phyloP scores from a whole-genome alignment of 2,888 invertebrate genomes.

The Tridacna crocea region DNA sequence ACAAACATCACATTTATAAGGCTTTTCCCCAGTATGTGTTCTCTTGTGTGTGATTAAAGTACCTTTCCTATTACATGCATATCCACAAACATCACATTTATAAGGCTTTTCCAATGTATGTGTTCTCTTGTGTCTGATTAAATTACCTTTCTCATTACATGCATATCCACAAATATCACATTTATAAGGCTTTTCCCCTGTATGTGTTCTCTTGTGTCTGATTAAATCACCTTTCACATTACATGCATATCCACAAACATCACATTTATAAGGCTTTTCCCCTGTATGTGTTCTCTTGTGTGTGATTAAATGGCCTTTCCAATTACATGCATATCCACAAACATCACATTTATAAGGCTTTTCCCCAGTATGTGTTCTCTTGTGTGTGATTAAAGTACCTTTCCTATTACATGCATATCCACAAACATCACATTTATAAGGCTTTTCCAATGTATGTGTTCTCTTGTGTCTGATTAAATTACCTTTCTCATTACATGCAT shows the following conservation, averaged over 20 bases:
- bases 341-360: slow-evolving; percentile 1
- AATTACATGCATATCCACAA: not conserved
- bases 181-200: not conserved
- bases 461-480: not conserved
- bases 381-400: not conserved
- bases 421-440: slow-evolving; percentile 2
- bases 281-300: not conserved
- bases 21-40: slow-evolving; percentile 7
- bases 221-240: not conserved
- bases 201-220: not conserved
- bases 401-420: not conserved
- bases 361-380: not conserved
- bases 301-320: not conserved
- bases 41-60: slow-evolving; percentile 13
- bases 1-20: slow-evolving; percentile 2
- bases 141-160: not conserved
- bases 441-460: not conserved
- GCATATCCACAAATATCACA: not conserved
- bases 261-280: not conserved
- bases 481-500: not conserved
- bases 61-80: slow-evolving; percentile 12
- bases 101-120: not conserved
- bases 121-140: not conserved
- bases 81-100: slow-evolving; percentile 28
- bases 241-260: not conserved